Conservation (phyloP, 1,140 invertebrate genomes). For the Diachasma alloeum region DNA sequence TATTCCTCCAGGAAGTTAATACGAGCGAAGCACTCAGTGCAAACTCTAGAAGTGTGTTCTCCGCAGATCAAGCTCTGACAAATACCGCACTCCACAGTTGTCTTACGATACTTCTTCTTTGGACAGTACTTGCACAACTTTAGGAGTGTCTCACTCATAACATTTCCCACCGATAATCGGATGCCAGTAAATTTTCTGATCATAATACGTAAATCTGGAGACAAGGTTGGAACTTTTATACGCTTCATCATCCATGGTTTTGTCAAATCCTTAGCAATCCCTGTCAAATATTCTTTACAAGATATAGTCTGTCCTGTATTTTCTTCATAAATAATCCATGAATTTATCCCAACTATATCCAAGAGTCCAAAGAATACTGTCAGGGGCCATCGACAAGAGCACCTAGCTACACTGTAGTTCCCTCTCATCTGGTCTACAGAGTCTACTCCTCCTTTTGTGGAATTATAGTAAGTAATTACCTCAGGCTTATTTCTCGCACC, state of each 20-base stretch:
- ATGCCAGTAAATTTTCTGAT: neutral
- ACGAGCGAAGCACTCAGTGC: too few relatives aligned
- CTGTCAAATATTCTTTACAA: neutral
- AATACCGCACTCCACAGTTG: neutral
- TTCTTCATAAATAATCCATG: conserved; percentile 24
- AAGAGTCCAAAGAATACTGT: conserved; percentile 46
- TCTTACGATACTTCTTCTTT: neutral
- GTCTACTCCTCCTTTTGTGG: conserved; percentile 49
- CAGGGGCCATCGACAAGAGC: conserved; percentile 47
- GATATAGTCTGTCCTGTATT: conserved; percentile 2
- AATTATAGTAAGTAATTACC: conserved; percentile 49
- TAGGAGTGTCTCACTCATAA: neutral
- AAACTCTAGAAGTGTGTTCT: neutral
- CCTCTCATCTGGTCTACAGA: conserved; percentile 43
- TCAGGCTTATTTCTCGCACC: conserved; percentile 40
- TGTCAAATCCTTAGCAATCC: neutral
- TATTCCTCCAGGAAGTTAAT: too few relatives aligned
- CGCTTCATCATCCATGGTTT: neutral
- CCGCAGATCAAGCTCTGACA: neutral
- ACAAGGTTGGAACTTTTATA: neutral
- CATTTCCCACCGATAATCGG: neutral
- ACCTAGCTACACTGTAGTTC: conserved; percentile 44
- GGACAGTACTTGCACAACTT: neutral
- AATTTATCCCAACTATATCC: conserved; percentile 46
- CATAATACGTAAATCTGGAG: neutral